Base-by-base conservation (phyloP, 2,888 invertebrate species). In the Drepanosiphum platanoidis region DNA sequence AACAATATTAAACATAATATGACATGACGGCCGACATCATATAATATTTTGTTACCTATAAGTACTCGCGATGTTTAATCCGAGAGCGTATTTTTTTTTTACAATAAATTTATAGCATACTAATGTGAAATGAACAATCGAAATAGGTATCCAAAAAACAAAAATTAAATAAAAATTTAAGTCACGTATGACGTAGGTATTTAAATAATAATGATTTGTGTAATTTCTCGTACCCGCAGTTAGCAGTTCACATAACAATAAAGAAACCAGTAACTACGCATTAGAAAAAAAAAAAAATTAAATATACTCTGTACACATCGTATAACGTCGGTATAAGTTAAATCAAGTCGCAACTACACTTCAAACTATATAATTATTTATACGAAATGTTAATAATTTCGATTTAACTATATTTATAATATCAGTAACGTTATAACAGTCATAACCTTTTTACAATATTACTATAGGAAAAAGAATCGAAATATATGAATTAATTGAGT, bases 391-490 rank as follows among this genome's bases (percentile, higher is more conserved):
- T 68, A 66, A 66, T 66, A 79, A 79, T 79, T 79, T 68, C 22
- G 8, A 11, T 79, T 42, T n/a, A 64, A 78, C 22, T 79, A 64
- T 18, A 46, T n/a, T n/a, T 4, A 46, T 64, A 30, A 30, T 3
- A 68, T 68, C 46, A 79, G 8, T 64, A n/a, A 79, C n/a, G 39
- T 30, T 64, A 46, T 32, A 66, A 79, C 18, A 66, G 66, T 66
- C 64, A 68, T 46, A 68, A 52, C 27, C 80, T 80, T 80, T 80
- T 68, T 13, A n/a, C 15, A 66, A 79, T 66, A 32, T n/a, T n/a
- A 32, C 42, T 79, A 7, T 34, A 42, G 34, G 42, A 66, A 32
- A n/a, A n/a, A n/a, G n/a, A n/a, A n/a, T n/a, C n/a, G n/a, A n/a
- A n/a, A n/a, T n/a, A n/a, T 66, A 32, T 46, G 7, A 18, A 42